Evolutionary conservation across 1,140 invertebrate species (phyloP).

Genomic region (Bombus picipes): DNA sequence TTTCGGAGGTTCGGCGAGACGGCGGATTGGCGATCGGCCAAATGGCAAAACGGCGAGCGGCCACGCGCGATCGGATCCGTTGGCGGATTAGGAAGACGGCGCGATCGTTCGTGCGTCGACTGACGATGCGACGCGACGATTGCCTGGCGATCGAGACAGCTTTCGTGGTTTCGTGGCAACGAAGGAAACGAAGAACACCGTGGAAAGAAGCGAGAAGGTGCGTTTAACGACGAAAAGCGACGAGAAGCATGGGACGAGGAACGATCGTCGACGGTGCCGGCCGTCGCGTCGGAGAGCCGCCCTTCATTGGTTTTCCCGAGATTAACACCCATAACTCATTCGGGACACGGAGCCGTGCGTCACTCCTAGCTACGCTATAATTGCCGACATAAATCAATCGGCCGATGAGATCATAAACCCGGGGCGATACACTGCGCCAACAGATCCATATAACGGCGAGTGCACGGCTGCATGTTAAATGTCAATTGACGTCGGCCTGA

Average conservation of each 20-base stretch:
- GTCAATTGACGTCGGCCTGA: constrained; percentile 76
- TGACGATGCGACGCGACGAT: constrained; percentile 54
- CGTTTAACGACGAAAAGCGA: constrained; percentile 25
- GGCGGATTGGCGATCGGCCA: constrained; percentile 65
- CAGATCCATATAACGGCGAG: constrained; percentile 77
- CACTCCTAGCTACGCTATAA: constrained; percentile 81
- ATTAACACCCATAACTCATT: constrained; percentile 82
- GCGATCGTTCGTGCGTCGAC: constrained; percentile 69
- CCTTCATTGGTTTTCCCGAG: constrained; percentile 77
- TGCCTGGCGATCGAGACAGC: constrained; percentile 13
- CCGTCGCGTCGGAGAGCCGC: constrained; percentile 45
- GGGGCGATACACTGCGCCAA: constrained; percentile 78
- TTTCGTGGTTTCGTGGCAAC: background rate
- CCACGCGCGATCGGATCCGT: constrained; percentile 53
- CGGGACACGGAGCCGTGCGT: constrained; percentile 78
- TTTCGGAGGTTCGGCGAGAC: constrained; percentile 58
- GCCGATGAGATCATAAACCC: constrained; percentile 83
- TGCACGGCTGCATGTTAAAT: constrained; percentile 79
- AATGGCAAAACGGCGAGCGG: constrained; percentile 33
- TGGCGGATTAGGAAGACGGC: constrained; percentile 57
- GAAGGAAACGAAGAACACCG: background rate
- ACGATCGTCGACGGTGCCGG: constrained; percentile 19
- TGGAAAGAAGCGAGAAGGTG: background rate
- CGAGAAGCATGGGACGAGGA: background rate
- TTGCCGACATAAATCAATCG: constrained; percentile 83